Evolutionary conservation across 2,888 invertebrate species (phyloP).

Genomic region (Venusia cambrica): DNA sequence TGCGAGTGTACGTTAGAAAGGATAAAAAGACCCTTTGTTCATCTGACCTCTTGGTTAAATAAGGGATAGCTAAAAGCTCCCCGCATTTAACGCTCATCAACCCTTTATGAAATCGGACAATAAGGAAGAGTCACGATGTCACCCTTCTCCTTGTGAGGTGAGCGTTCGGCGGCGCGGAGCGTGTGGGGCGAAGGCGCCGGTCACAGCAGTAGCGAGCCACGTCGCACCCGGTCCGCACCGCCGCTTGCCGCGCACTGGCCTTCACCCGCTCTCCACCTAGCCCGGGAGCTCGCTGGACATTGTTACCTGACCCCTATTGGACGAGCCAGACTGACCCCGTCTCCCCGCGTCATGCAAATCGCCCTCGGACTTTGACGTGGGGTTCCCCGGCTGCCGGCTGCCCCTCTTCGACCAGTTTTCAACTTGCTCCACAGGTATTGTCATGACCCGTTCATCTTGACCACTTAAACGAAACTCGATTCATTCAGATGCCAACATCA

Average conservation of each 20-base stretch:
- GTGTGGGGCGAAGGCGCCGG: conserved; percentile 49
- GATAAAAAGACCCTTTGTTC: conserved; percentile 23
- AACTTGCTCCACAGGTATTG: conserved; percentile 68
- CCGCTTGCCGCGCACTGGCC: conserved; percentile 51
- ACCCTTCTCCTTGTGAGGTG: conserved; percentile 69
- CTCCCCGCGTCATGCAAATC: conserved; percentile 66
- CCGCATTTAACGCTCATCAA: conserved; percentile 49
- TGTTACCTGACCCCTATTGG: conserved; percentile 67
- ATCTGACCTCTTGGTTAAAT: conserved; percentile 33
- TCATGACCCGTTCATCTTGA: conserved; percentile 40
- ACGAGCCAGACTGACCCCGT: conserved; percentile 62
- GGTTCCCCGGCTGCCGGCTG: conserved; percentile 65
- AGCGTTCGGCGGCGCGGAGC: conserved; percentile 43
- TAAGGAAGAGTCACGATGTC: conserved; percentile 67
- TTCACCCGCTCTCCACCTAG: conserved; percentile 22
- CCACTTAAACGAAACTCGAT: conserved; percentile 41
- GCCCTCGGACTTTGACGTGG: conserved; percentile 65
- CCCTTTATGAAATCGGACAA: conserved; percentile 59
- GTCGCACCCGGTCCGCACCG: conserved; percentile 74
- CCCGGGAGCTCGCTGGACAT: conserved; percentile 53
- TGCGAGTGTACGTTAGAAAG: conserved; percentile 5
- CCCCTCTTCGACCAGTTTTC: conserved; percentile 59
- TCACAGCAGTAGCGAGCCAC: conserved; percentile 66
- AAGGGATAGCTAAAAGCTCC: conserved; percentile 38
- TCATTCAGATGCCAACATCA: conserved; percentile 38